Evolutionary conservation across 2,888 invertebrate species (phyloP).

Genomic region (Prenolepis imparis): DNA sequence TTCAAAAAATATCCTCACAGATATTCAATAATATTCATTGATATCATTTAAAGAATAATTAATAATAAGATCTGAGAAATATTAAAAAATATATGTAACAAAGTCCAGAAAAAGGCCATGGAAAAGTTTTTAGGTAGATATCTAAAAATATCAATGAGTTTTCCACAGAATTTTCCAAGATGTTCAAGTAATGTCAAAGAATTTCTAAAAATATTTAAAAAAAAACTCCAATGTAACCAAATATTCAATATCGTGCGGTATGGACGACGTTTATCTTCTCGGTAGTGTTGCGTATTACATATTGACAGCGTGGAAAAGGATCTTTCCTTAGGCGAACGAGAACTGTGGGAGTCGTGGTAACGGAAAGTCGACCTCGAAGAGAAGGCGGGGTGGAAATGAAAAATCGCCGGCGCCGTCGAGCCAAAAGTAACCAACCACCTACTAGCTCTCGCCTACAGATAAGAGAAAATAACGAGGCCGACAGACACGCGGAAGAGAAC

Average conservation of each 20-base stretch:
- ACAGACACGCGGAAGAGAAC: conserved; percentile 76
- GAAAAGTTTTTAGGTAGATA: no score
- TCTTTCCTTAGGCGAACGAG: conserved; percentile 6
- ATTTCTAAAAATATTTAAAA: background rate
- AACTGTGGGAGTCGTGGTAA: background rate
- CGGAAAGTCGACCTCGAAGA: conserved; percentile 44
- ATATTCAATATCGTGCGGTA: background rate
- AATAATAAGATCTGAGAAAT: background rate
- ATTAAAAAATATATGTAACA: background rate
- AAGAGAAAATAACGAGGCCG: conserved; percentile 81
- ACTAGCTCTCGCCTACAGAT: conserved; percentile 71
- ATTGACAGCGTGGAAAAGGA: conserved; percentile 19
- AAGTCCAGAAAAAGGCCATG: background rate
- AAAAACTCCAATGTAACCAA: background rate
- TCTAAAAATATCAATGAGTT: background rate
- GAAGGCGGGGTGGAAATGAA: conserved; percentile 75
- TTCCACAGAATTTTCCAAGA: background rate
- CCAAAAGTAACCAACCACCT: conserved; percentile 74
- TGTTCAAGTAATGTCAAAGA: background rate
- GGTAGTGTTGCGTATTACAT: background rate
- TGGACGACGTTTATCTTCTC: background rate
- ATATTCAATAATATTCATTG: background rate
- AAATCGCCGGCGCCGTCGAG: conserved; percentile 74
- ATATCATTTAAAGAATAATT: background rate
- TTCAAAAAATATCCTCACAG: background rate